Evolutionary conservation across 2,113 vertebrate genomes (phyloP), one percentile per base, ranked within the genome.

Genomic region (Microcebus lehilahytsara): DNA sequence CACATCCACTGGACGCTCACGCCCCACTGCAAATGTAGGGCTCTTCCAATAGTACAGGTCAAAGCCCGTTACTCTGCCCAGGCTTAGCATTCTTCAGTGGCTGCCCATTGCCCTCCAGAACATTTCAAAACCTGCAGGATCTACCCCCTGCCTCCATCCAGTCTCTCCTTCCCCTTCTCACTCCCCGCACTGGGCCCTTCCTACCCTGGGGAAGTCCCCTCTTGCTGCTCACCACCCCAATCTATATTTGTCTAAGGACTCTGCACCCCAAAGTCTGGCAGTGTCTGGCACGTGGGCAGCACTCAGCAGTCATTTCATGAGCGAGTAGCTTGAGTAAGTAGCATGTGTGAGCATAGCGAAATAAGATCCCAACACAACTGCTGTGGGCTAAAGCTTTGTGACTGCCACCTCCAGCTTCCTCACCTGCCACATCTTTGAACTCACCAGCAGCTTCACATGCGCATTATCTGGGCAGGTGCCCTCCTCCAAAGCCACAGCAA

Each of bases 401-500:
- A 25, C 30, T 0, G 4, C 22, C 34, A 27, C 62, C 19, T 11
- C 19, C 10, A 23, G 32, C 0, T 4, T 46, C 62, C 69, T 53
- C 7, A 32, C 30, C 58, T 20, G 53, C 77, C 66, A 9, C 14
- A 9, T 25, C 64, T 64, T 81, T 74, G n/a, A 51, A 83, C 34
- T 53, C 12, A 10, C 58, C n/a, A 5, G 40, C 27, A 7, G 80
- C 46, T 78, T 91, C 49, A 53, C 42, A 13, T 2, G 53, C 53
- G 1, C 34, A 9, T 66, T 94, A 19, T 34, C 71, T 34, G 69
- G 20, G 60, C 89, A 84, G 90, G 85, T 88, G 94, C 66, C 77
- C 37, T 20, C 80, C 85, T 58, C 53, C 42, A 86, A 91, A 88
- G 56, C 67, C 77, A 77, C 53, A 53, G 83, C 89, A 94, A 96